Percentiles rank a stretch among this genome's conserved stretches.
These are phyloP conservation scores for Apostichopus leukothele DNA, from an alignment of 53 echinoderm and acorn worm genomes.

Conservation along the genomic window DNA sequence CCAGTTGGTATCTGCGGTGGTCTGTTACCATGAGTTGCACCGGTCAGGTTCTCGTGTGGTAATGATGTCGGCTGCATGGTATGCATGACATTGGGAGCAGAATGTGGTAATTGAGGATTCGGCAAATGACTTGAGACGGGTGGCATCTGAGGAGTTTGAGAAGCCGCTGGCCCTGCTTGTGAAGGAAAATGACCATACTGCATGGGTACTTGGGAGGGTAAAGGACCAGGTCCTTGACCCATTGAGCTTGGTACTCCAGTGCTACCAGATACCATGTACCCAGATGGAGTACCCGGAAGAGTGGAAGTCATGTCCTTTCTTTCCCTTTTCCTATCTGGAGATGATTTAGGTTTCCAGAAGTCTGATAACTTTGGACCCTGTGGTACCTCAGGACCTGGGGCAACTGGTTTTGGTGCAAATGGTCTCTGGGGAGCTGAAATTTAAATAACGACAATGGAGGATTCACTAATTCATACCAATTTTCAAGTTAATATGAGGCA, in stretches of 20 bases:
- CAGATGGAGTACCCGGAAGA: not conserved
- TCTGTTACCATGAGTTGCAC: not conserved
- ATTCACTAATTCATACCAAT: too few relatives aligned
- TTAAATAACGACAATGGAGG: not conserved
- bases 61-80: not conserved
- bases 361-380: slow-evolving; percentile 86
- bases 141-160: not conserved
- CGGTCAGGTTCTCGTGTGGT: not conserved
- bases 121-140: not conserved
- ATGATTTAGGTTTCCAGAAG: slow-evolving; percentile 88
- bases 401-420: slow-evolving; percentile 57
- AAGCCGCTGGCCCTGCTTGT: not conserved
- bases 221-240: slow-evolving; percentile 9
- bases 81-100: not conserved
- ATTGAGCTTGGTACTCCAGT: not conserved
- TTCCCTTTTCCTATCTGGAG: slow-evolving; percentile 17
- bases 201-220: not conserved
- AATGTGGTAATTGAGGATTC: not conserved
- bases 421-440: slow-evolving; percentile 61
- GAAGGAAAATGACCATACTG: slow-evolving; percentile 2
- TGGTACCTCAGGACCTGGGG: slow-evolving; percentile 37
- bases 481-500: too few relatives aligned
- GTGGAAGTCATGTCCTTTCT: slow-evolving; percentile 9
- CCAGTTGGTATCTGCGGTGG: not conserved
- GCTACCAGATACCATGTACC: not conserved